Conservation (phyloP, 2,113 vertebrate species). For the Arenaria interpres region DNA sequence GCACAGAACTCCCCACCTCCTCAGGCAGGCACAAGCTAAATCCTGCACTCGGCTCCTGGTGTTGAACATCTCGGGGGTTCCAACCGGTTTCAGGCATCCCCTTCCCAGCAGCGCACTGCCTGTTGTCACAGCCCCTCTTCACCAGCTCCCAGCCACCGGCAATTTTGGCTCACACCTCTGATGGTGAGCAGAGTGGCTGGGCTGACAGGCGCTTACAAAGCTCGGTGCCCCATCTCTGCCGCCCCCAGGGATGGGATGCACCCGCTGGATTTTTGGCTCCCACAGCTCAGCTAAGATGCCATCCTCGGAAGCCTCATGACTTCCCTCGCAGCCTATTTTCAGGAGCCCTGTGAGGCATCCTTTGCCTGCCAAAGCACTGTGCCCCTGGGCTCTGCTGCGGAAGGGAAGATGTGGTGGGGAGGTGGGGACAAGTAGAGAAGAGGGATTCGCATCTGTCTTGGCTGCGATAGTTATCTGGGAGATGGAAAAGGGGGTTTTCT, state of each 20-base stretch:
- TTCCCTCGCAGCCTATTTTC: not conserved
- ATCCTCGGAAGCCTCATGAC: not conserved
- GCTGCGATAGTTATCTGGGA: not conserved
- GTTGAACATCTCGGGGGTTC: not conserved
- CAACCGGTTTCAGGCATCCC: not conserved
- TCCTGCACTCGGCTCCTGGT: not conserved
- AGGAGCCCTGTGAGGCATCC: not conserved
- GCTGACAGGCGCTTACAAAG: not conserved
- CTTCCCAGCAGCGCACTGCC: not conserved
- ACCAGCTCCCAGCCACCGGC: rapidly evolving
- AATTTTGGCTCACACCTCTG: not conserved
- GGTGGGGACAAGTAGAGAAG: not conserved
- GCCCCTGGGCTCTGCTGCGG: not conserved
- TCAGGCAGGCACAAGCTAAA: rapidly evolving
- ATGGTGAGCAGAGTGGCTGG: not conserved
- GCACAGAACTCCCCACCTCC: not conserved
- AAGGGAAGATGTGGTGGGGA: not conserved
- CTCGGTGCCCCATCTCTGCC: not conserved
- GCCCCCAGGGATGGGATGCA: not conserved
- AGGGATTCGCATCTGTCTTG: not conserved
- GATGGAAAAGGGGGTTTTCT: not conserved
- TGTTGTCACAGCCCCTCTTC: not conserved
- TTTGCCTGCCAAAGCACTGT: not conserved
- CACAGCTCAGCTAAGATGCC: not conserved
- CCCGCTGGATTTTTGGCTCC: not conserved